Evolutionary conservation across 1,140 invertebrate species (phyloP).

Genomic region (Diploscapter pachys): DNA sequence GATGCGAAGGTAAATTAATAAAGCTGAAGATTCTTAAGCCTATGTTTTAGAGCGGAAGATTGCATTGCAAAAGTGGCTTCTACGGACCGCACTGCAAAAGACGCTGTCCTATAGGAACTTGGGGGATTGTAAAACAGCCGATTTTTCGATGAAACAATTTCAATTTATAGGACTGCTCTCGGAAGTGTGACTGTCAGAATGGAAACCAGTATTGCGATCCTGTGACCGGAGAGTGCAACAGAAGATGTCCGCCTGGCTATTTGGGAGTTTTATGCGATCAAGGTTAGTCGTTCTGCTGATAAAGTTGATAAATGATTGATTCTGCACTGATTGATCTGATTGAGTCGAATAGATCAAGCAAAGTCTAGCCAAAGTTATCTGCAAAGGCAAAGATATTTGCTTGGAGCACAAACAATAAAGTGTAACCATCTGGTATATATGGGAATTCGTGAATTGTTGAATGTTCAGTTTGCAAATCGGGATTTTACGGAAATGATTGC

Average conservation of each 20-base stretch:
- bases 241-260: conserved; percentile 39
- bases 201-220: conserved; percentile 51
- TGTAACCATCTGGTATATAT: background rate
- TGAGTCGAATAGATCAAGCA: background rate
- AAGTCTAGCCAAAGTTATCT: background rate
- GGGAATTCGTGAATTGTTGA: background rate
- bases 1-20: conserved; percentile 66
- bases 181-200: conserved; percentile 79
- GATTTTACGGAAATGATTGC: conserved; percentile 45
- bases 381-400: too few species aligned
- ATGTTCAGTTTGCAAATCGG: conserved; percentile 47
- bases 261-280: conserved; percentile 39
- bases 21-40: background rate
- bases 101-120: conserved; percentile 48
- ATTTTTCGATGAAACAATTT: background rate
- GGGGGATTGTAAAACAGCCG: conserved; percentile 62
- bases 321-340: background rate
- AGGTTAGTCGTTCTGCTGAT: conserved; percentile 2
- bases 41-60: conserved; percentile 69
- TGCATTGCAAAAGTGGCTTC: conserved; percentile 74
- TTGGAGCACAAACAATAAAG: background rate
- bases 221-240: conserved; percentile 52
- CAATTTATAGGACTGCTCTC: conserved; percentile 73
- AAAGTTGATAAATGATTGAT: too few species aligned
- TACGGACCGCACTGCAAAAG: conserved; percentile 48